Evolutionary conservation across 2,797 vertebrate genomes (phyloP), one percentile per base, ranked within the genome.

Genomic region (Anabas testudineus): DNA sequence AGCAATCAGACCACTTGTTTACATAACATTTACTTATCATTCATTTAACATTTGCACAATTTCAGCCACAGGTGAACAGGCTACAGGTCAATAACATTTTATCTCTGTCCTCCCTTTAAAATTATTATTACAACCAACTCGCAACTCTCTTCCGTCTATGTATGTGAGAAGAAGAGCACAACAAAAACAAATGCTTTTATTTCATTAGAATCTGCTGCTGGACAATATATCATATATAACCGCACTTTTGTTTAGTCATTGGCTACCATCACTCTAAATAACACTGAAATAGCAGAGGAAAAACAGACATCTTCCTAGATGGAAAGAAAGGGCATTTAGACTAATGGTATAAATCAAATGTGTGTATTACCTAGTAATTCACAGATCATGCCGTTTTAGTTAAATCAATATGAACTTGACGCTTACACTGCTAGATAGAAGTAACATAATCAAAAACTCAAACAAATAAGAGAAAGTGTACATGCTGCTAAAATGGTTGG

Each of bases 251-350:
- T 52, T 67, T 42, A 64, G 59, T 64, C 43, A 52, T 82, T 87
- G 85, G 78, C 81, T 79, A 28, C 78, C 78, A 79, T 93, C 90
- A 87, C 56, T 80, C 60, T 83, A 53, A 87, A 91, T 87, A 72
- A 80, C 54, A 81, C 46, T 75, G 78, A 84, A 78, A 73, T 4
- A 32, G 70, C 18, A 62, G 86, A 93, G 37, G 67, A 78, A 82
- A 88, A 91, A 36, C 90, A 93, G 91, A 87, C 81, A 0, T 87
- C 56, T 14, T 28, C 43, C 14, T 1, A 51, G 54, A 79, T 69
- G 48, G 68, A 64, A 42, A 70, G 21, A 71, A 66, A 71, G 30
- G 13, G 13, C 51, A 72, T 70, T 80, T 19, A 6, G 15, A 37
- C 22, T 73, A 43, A 83, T 78, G 57, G 57, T 21, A 80, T 76